Evolutionary conservation across 2,797 vertebrate species (phyloP), one percentile per base, ranked within the genome.

Genomic region (Mormyrops boulengeri): DNA sequence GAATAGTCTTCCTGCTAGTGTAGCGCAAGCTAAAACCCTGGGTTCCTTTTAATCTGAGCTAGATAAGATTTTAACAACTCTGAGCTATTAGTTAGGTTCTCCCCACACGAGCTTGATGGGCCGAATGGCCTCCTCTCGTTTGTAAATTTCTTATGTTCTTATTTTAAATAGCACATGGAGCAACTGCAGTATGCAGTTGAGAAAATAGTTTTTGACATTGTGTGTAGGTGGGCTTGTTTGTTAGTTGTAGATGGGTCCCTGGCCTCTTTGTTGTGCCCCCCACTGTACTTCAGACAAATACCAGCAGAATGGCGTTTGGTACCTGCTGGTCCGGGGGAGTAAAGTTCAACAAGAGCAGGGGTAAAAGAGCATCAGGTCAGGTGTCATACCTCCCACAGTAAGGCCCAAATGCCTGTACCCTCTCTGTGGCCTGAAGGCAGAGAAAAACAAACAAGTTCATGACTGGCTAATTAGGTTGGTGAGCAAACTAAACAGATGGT

Each of bases 351-450:
- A 89, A 86, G 87, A 85, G 26, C 41, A 62, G 44, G 66, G 89
- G 55, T 82, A 38, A 90, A 86, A 88, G 82, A 88, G 62, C 89
- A 30, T 47, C 7, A n/a, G 62, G 84, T 87, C 84, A 91, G 69
- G 50, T 84, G 90, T 87, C 82, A 89, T 91, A 85, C 90, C 90
- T 88, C 90, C 88, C 90, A 89, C 62, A 60, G 50, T 41, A 85
- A 14, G 82, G 50, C 62, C 62, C 1, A 2, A 88, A 60, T 50
- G 87, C 69, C 73, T 85, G 14, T 49, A 41, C 85, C 62, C 50
- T 49, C 52, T 77, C 14, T 30, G 62, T 49, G 41, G 41, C 26
- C 22, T 50, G 19, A 41, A 47, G 34, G 60, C 50, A 14, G 26
- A 88, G 87, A 66, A 89, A 88, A 88, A 85, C 89, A 91, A 91